A percentile compares a stretch with the other conserved stretches of the same genome.
phyloP scores from a whole-genome alignment of 2,797 vertebrate genomes.

The Hypotaenidia okinawae region DNA sequence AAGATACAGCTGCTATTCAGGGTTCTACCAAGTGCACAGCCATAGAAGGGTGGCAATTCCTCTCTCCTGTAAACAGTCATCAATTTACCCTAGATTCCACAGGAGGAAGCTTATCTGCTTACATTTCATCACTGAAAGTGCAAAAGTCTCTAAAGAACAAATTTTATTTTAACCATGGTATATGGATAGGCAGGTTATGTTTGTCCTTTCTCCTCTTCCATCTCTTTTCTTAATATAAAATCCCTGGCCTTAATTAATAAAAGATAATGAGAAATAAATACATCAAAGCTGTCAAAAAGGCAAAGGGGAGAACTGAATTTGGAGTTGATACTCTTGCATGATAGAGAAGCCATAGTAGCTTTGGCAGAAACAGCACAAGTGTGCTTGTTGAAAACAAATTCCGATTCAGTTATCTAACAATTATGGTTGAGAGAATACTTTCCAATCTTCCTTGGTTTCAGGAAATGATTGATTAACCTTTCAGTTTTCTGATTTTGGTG shows the following conservation, averaged over 20 bases:
- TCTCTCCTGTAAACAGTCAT: background rate
- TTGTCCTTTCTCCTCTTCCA: background rate
- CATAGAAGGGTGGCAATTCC: background rate
- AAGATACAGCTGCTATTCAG: background rate
- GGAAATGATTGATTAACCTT: slow-evolving; percentile 9
- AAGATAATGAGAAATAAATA: background rate
- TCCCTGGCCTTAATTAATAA: slow-evolving; percentile 2
- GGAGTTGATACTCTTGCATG: background rate
- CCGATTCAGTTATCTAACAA: slow-evolving; percentile 21
- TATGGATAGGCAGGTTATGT: background rate
- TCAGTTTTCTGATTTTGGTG: slow-evolving; percentile 5
- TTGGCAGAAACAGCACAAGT: background rate
- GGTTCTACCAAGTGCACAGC: background rate
- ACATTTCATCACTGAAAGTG: background rate
- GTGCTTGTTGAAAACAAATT: slow-evolving; percentile 35
- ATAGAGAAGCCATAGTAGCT: background rate
- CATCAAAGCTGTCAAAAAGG: background rate
- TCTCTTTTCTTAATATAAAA: background rate
- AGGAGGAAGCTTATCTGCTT: background rate
- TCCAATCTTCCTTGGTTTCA: background rate
- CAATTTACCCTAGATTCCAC: background rate
- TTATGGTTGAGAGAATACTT: background rate
- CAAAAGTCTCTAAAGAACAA: background rate
- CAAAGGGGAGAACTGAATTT: background rate
- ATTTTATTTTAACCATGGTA: background rate